phyloP scores from a whole-genome alignment of 2,113 vertebrate genomes.

The Catharus minimus region DNA sequence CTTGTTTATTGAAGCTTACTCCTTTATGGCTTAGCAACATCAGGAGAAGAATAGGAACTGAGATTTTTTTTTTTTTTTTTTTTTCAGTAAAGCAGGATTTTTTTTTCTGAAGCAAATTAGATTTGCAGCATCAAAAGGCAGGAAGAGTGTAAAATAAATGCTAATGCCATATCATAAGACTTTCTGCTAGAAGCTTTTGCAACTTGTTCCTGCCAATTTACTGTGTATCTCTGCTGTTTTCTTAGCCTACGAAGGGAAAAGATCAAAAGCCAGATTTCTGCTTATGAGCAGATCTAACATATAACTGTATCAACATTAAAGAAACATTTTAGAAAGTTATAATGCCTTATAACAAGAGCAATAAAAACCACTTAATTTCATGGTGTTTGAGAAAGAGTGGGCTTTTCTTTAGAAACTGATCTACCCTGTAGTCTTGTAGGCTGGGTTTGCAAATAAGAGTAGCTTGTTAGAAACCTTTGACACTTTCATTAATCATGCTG shows the following conservation, averaged over 20 bases:
- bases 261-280: slow-evolving; percentile 15
- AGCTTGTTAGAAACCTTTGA: not conserved
- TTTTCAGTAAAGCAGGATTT: not conserved
- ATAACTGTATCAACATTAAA: slow-evolving; percentile 2
- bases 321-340: not conserved
- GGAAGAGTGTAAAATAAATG: not conserved
- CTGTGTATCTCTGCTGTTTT: not conserved
- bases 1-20: not conserved
- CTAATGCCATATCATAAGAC: not conserved
- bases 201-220: slow-evolving; percentile 8
- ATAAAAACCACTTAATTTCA: not conserved
- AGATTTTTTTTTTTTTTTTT: not conserved
- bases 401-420: not conserved
- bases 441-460: not conserved
- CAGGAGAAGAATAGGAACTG: not conserved
- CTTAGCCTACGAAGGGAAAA: not conserved
- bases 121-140: slow-evolving; percentile 19
- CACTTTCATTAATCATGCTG: not conserved
- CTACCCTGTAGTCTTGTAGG: not conserved
- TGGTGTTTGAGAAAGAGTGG: not conserved
- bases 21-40: not conserved
- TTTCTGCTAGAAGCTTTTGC: slow-evolving; percentile 1
- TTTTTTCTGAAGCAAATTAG: not conserved
- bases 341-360: not conserved
- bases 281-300: not conserved